phyloP scores from a whole-genome alignment of 2,113 vertebrate genomes.

The Microtus montanus region DNA sequence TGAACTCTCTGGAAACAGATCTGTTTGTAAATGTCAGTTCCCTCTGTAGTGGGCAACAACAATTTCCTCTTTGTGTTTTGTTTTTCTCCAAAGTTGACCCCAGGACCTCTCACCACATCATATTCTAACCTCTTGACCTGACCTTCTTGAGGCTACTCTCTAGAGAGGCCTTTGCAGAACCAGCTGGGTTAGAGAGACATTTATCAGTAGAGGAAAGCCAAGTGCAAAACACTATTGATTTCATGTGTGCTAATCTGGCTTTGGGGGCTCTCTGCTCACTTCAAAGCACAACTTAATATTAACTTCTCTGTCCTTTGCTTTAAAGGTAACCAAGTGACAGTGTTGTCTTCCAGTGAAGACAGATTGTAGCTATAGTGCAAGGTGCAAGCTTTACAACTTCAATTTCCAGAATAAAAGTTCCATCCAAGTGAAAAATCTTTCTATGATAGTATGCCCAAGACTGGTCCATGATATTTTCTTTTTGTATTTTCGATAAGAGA shows the following conservation, averaged over 20 bases:
- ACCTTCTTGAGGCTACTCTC: neutral
- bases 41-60: neutral
- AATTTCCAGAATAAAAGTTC: neutral
- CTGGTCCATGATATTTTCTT: neutral
- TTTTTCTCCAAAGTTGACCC: constrained; percentile 28
- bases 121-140: constrained; percentile 59
- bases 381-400: neutral
- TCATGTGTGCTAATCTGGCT: neutral
- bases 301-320: constrained; percentile 34
- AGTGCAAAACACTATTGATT: constrained; percentile 11
- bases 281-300: constrained; percentile 17
- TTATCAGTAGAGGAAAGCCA: constrained; percentile 22
- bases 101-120: neutral
- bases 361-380: neutral
- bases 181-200: neutral
- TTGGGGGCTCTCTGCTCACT: neutral
- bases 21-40: constrained; percentile 54
- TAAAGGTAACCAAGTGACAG: constrained; percentile 4
- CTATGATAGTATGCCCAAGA: neutral
- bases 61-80: constrained; percentile 51
- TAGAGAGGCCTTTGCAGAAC: constrained; percentile 19
- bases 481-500: neutral
- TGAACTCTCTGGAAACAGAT: constrained; percentile 53
- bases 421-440: neutral
- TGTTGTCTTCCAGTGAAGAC: neutral